Percentiles rank a stretch among this genome's conserved stretches.
Conservation (phyloP, 2,113 vertebrate species). For the Saccopteryx bilineata region DNA sequence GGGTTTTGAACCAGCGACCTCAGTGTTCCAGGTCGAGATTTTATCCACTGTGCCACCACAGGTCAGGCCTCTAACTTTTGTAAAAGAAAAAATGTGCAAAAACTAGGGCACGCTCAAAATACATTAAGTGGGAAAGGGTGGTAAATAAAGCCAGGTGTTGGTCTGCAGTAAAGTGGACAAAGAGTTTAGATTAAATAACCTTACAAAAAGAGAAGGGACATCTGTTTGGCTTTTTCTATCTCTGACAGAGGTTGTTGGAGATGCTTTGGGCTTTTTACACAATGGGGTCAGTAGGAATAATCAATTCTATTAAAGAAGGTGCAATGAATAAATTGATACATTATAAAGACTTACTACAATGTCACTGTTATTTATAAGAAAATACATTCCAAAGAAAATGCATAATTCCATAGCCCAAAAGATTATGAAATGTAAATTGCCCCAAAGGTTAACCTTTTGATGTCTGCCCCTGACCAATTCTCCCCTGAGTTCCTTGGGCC, state of each 20-base stretch:
- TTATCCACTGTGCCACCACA: too few relatives aligned
- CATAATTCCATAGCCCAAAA: constrained; percentile 58
- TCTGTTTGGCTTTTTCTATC: background rate
- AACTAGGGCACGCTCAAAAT: constrained; percentile 44
- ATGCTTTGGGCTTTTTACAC: background rate
- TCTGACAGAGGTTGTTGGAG: background rate
- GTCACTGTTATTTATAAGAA: constrained; percentile 68
- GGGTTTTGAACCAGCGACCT: too few relatives aligned
- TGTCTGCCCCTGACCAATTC: constrained; percentile 45
- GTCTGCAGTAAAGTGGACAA: background rate
- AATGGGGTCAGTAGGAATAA: constrained; percentile 52
- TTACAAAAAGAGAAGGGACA: background rate
- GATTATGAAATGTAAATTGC: constrained; percentile 71
- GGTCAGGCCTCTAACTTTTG: too few relatives aligned
- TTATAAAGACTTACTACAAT: constrained; percentile 66
- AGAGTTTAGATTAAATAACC: constrained; percentile 9
- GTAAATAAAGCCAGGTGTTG: constrained; percentile 37
- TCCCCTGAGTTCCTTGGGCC: constrained; percentile 54
- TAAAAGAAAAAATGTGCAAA: constrained; percentile 58
- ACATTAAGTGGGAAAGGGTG: background rate
- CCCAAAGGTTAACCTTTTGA: constrained; percentile 68
- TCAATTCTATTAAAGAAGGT: constrained; percentile 66
- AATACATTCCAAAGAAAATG: constrained; percentile 64
- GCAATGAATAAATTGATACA: constrained; percentile 64
- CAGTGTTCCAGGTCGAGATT: too few relatives aligned